Base-by-base conservation (phyloP, 2,797 vertebrate genomes). In the Amblyraja radiata region DNA sequence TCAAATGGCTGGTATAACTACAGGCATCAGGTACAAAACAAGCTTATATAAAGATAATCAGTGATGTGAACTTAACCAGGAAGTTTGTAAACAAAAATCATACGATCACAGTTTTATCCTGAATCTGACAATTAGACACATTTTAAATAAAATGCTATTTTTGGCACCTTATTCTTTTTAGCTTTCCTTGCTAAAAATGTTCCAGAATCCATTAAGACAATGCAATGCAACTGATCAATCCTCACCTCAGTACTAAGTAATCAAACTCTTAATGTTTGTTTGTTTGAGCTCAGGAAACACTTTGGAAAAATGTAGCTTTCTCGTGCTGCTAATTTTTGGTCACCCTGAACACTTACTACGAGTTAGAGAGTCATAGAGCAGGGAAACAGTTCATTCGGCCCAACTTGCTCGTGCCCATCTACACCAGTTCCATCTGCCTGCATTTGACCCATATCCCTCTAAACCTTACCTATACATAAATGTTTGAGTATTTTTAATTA, bases 1-100 rank as follows among this genome's bases (percentile, higher is more conserved):
- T 99, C 99, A 0, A 98, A 96, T 0, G 97, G 97, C 95, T 99
- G 98, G 99, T 98, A 97, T 96, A 99, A 99, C 96, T 99, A 99
- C 94, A 97, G 99, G 93, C 99, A 99, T 94, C 99, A 99, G 98
- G 99, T 99, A 95, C 96, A 96, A 88, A 76, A 16, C 9, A 14
- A 7, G 4, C 0, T 77, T 21, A 68, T 25, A 46, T 39, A 46
- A 73, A 93, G 23, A 14, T 18, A 6, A 28, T n/a, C 2, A 32
- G 23, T 93, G 58, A 83, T 25, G 2, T 18, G 28, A 32, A 88
- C 5, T 65, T 28, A 32, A 18, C 14, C 14, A 65, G 28, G 13
- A 88, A 65, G 16, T 86, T 65, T 65, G 54, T n/a, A 61, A 28
- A 63, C 14, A 71, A 71, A 54, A 10, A n/a, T 63, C 6, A 23